Evolutionary conservation across 2,113 vertebrate species (phyloP), one percentile per base, ranked within the genome.

Genomic region (Antechinus stuartii): DNA sequence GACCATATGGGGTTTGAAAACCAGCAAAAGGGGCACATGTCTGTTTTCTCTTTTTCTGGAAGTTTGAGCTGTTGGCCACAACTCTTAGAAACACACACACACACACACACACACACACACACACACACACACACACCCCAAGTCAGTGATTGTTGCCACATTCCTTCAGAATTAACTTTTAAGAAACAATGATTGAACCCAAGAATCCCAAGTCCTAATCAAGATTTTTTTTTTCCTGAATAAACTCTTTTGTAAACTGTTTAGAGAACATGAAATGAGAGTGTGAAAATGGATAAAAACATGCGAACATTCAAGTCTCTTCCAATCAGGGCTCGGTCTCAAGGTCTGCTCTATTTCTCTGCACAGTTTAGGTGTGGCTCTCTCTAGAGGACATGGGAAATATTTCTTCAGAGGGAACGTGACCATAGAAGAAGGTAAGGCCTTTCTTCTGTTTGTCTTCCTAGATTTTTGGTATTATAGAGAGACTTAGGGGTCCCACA

Each of bases 361-460:
- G 97, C 98, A 98, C 98, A 99, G 99, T 98, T 99, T 99, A 98
- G 99, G 99, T 96, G 99, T 99, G 95, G 99, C 99, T 97, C 99
- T 99, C 95, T 99, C 99, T 97, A 99, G 99, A 98, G 99, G 99
- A 97, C 99, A 99, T 26, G 99, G 99, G 93, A 99, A 99, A 98
- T 99, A 99, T 98, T 99, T 99, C 98, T 99, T 99, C 99, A 99
- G 99, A 97, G 99, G 99, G 55, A 99, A 99, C 1, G 99, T 99
- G 94, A 99, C 99, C 68, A 98, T 99, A 90, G 99, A 99, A 96
- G 99, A 99, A 99, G 99, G 99, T 99, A 98, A 98, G 98, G 89
- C 89, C 90, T 93, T 7, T 90, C 90, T 93, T 5, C 4, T 57
- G 68, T 89, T 52, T n/a, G 54, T 92, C 92, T 52, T 22, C 25